Percentiles rank a stretch among this genome's conserved stretches.
Evolutionary conservation across 2,113 vertebrate genomes (phyloP).

Genomic region (Cricetomys ansorgei): DNA sequence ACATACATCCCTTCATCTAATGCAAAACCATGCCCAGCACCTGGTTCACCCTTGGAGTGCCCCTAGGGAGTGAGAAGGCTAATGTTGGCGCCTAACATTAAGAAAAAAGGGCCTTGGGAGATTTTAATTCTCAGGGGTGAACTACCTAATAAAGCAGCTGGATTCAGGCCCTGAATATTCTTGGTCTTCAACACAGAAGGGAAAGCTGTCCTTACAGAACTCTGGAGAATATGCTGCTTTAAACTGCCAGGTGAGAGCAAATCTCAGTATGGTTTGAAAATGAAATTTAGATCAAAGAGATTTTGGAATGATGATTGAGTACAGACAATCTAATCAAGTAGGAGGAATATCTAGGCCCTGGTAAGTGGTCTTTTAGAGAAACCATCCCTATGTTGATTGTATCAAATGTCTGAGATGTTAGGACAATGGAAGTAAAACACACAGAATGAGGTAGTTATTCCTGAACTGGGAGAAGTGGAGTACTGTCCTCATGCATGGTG

Average conservation of each 20-base stretch:
- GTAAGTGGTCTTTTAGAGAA: background rate
- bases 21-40: background rate
- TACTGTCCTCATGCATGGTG: background rate
- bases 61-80: background rate
- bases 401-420: background rate
- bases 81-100: background rate
- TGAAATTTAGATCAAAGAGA: background rate
- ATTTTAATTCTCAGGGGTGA: background rate
- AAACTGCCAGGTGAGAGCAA: background rate
- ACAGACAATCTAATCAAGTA: background rate
- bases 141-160: background rate
- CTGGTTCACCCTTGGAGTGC: background rate
- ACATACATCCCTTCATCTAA: background rate
- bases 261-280: background rate
- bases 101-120: background rate
- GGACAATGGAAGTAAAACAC: background rate
- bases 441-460: background rate
- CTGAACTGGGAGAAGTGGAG: background rate
- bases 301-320: background rate
- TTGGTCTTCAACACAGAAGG: background rate
- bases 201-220: background rate
- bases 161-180: background rate
- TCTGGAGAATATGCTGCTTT: background rate
- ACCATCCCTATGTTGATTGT: background rate
- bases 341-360: background rate